Base-by-base conservation (phyloP, 64 coral and sea anemone genomes). In the Anthopleura sola region DNA sequence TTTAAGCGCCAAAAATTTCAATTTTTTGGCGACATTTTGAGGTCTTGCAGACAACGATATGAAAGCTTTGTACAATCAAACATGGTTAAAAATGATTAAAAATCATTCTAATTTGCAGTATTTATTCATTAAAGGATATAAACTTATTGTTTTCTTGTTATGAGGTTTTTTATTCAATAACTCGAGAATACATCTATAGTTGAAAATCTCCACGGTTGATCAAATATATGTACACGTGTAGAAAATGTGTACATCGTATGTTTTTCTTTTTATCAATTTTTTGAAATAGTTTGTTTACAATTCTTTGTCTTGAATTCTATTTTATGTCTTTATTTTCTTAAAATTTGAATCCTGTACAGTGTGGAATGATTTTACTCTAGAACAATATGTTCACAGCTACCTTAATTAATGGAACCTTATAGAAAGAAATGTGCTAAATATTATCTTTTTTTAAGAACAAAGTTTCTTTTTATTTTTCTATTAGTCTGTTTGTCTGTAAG, bases 221-320 rank as follows among this genome's bases (percentile, higher is more conserved):
- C 32, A 77, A 24, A 83, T 48, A 11, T 46, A 3, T 49, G 40
- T 49, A 83, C 51, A 83, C 80, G 51, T 83, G 40, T 83, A 51
- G 36, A 83, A 51, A 83, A 39, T 48, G 51, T 78, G 29, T 48
- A 37, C 76, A 37, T 39, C 0, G 10, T 0, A 14, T 18, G 6
- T 37, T 37, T 26, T 39, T 37, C 31, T 14, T 78, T 78, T 21
- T 47, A 75, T 29, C 2, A 19, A 33, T 15, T 79, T 79, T 79
- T 39, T 79, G 12, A 28, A 12, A 24, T 34, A 39, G 10, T 79
- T 34, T 37, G 44, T 79, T n/a, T 79, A 39, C 37, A 79, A 38
- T 13, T 34, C 76, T 48, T 79, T 79, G 21, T 37, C 31, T 79
- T 31, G 5, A 39, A n/a, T 79, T 7, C 23, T 79, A 8, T 79